Conservation (phyloP, 1,140 invertebrate genomes). For the Brachionus plicatilis region DNA sequence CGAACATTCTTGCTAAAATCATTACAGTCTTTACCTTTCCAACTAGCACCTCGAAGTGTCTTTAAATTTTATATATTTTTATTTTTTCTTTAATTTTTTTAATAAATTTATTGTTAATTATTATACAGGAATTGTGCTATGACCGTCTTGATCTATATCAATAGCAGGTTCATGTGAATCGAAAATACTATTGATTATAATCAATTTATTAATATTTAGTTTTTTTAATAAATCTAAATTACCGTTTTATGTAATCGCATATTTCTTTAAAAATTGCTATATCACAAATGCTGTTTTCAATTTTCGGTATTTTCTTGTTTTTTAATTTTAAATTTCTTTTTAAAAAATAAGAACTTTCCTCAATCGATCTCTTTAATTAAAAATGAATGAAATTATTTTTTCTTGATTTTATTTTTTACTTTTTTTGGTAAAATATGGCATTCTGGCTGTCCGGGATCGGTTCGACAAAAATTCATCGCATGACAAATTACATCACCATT, state of each 20-base stretch:
- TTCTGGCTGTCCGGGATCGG: conserved; percentile 43
- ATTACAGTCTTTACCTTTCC: conserved; percentile 58
- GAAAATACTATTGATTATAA: conserved; percentile 43
- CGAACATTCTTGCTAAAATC: conserved; percentile 51
- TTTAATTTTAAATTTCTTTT: neutral
- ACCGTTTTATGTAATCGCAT: conserved; percentile 43
- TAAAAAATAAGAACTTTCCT: neutral
- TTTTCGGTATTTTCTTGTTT: neutral
- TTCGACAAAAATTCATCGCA: conserved; percentile 45
- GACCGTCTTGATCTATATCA: conserved; percentile 49
- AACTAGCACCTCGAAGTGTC: conserved; percentile 55
- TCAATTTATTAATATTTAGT: neutral
- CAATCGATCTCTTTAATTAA: neutral
- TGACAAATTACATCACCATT: conserved; percentile 50
- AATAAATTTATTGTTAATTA: neutral
- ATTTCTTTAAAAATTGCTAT: conserved; percentile 39
- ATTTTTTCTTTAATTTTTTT: too few relatives aligned
- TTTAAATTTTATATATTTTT: conserved; percentile 32
- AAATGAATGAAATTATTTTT: neutral
- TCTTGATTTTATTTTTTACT: neutral
- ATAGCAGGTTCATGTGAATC: conserved; percentile 44
- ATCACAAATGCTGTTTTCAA: neutral
- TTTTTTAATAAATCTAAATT: neutral
- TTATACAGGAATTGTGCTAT: conserved; percentile 47
- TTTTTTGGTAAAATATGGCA: conserved; percentile 44